phyloP scores from a whole-genome alignment of 1,140 invertebrate species.

The Leptinotarsa undecemlineata region DNA sequence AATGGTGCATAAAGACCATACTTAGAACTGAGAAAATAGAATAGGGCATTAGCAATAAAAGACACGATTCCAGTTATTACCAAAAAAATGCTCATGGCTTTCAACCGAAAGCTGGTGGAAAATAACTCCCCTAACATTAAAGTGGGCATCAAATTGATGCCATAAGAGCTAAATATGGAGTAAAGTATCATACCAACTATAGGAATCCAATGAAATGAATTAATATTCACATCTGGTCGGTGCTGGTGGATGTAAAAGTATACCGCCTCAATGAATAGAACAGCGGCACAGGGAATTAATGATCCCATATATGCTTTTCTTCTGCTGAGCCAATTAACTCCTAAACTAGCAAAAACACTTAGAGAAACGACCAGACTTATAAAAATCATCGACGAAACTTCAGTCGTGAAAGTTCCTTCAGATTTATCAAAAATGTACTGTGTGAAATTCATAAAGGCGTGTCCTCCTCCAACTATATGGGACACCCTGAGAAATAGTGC shows the following conservation, averaged over 20 bases:
- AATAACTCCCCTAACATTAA: slow-evolving; percentile 49
- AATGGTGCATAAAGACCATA: slow-evolving; percentile 75
- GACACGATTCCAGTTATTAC: slow-evolving; percentile 33
- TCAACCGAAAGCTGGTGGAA: slow-evolving; percentile 47
- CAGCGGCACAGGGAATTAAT: slow-evolving; percentile 27
- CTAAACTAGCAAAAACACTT: slow-evolving; percentile 59
- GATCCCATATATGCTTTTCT: slow-evolving; percentile 38
- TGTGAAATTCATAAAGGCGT: slow-evolving; percentile 33
- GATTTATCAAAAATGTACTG: slow-evolving; percentile 50
- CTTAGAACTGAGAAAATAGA: slow-evolving; percentile 50
- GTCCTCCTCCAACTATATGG: slow-evolving; percentile 27
- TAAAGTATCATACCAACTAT: slow-evolving; percentile 44
- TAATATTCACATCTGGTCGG: slow-evolving; percentile 36
- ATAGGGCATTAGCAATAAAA: slow-evolving; percentile 51
- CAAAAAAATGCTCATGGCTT: slow-evolving; percentile 40
- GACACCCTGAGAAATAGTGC: slow-evolving; percentile 35
- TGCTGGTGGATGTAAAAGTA: slow-evolving; percentile 41
- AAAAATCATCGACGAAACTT: slow-evolving; percentile 43
- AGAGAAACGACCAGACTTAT: slow-evolving; percentile 69
- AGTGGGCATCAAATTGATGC: slow-evolving; percentile 43
- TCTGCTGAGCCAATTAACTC: slow-evolving; percentile 57
- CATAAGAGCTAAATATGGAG: slow-evolving; percentile 37
- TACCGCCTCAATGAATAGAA: slow-evolving; percentile 58
- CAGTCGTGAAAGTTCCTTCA: slow-evolving; percentile 45
- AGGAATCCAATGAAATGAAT: slow-evolving; percentile 42